A percentile compares a stretch with the other conserved stretches of the same genome.
These are phyloP conservation scores for Harmothoe impar DNA, from an alignment of 2,888 invertebrate genomes.

Conservation along the genomic window DNA sequence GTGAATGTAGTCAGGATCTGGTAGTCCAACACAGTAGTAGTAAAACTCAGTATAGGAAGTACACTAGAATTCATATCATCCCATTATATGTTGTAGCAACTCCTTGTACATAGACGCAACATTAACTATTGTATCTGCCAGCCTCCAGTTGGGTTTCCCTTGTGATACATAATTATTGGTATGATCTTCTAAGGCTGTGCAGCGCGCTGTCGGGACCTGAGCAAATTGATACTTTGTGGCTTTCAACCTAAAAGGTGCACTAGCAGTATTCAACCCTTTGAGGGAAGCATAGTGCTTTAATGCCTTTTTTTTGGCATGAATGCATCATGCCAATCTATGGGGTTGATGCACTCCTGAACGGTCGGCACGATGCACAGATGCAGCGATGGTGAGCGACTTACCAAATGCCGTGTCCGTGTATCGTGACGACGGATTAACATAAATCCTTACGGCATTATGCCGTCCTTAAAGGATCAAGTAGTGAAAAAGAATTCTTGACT, in stretches of 20 bases:
- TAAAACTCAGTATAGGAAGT: background rate
- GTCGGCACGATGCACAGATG: too few species aligned
- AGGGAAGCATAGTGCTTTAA: too few species aligned
- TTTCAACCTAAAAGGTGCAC: conserved; percentile 1
- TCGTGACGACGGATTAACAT: too few species aligned
- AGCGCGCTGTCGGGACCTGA: background rate
- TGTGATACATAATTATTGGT: conserved; percentile 26
- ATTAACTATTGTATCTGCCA: background rate
- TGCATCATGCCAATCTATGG: too few species aligned
- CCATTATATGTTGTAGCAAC: background rate
- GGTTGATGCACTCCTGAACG: too few species aligned
- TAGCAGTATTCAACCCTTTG: conserved; percentile 22
- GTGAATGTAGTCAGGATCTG: background rate
- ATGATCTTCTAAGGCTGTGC: background rate
- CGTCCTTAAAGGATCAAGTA: too few species aligned
- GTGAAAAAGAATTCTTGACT: background rate
- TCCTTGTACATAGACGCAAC: background rate
- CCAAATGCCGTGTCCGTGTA: too few species aligned
- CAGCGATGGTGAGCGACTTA: too few species aligned
- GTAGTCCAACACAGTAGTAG: background rate
- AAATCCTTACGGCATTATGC: too few species aligned
- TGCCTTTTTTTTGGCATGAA: too few species aligned
- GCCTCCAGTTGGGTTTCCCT: background rate
- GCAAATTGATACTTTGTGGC: background rate
- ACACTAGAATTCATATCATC: background rate